A percentile compares a stretch with the other conserved stretches of the same genome.
Conservation (phyloP, 2,797 vertebrate species). For the Catostomus latipinnis region DNA sequence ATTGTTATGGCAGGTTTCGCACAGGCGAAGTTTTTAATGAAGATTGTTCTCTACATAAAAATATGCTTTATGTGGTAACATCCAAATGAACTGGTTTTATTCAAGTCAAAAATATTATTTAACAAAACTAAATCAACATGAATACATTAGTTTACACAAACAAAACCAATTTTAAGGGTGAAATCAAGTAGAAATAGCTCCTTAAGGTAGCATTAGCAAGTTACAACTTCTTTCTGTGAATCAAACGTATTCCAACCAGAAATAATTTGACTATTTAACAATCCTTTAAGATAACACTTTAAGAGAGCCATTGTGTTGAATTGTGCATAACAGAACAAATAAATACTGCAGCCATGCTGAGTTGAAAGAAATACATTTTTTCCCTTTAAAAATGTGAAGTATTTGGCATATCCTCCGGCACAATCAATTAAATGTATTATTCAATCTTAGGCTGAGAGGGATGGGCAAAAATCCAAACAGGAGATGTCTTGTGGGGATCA, state of each 20-base stretch:
- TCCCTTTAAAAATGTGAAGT: not conserved
- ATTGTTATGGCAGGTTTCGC: too few relatives aligned
- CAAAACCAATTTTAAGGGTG: too few relatives aligned
- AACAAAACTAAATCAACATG: too few relatives aligned
- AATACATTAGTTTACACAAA: too few relatives aligned
- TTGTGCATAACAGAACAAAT: not conserved
- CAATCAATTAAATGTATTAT: conserved; percentile 27
- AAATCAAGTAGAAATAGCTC: too few relatives aligned
- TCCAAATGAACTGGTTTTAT: too few relatives aligned
- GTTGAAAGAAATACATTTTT: not conserved
- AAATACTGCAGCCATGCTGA: not conserved
- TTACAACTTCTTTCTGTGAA: too few relatives aligned
- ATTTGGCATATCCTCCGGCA: conserved; percentile 3
- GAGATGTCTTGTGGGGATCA: conserved; percentile 5
- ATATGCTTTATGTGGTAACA: too few relatives aligned
- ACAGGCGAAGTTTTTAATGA: too few relatives aligned
- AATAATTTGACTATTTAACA: not conserved
- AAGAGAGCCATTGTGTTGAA: not conserved
- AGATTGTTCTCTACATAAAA: too few relatives aligned
- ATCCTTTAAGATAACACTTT: not conserved
- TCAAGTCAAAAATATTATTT: too few relatives aligned
- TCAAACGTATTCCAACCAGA: not conserved
- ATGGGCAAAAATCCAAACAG: conserved; percentile 21
- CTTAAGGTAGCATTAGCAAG: too few relatives aligned
- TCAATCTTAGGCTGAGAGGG: conserved; percentile 2